Conservation (phyloP, 2,113 vertebrate genomes). For the Anser brachyrhynchus region DNA sequence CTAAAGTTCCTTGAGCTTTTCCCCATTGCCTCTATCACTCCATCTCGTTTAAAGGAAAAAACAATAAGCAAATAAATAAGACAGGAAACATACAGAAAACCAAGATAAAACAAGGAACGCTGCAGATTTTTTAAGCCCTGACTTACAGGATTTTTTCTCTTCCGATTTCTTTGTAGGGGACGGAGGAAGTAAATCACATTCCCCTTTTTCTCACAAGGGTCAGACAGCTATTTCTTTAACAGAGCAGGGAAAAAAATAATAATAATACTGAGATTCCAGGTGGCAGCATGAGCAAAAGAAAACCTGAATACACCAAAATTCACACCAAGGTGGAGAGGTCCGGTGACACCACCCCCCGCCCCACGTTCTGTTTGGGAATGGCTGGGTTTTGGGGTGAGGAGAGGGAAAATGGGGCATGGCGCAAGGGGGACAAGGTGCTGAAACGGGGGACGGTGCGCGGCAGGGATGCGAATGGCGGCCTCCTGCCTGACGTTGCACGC, state of each 20-base stretch:
- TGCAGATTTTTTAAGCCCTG: background rate
- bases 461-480: background rate
- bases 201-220: background rate
- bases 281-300: background rate
- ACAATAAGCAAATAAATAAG: no score
- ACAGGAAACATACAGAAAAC: background rate
- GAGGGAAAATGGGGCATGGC: background rate
- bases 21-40: background rate
- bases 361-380: rapidly evolving
- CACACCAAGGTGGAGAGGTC: background rate
- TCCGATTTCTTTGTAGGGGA: background rate
- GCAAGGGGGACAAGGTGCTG: no score
- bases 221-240: background rate
- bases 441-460: background rate
- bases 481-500: background rate
- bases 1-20: background rate
- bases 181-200: background rate
- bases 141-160: background rate
- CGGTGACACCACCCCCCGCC: rapidly evolving
- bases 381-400: background rate
- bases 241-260: rapidly evolving
- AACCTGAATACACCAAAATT: background rate
- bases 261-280: background rate
- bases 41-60: background rate
- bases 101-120: background rate